phyloP scores from a whole-genome alignment of 2,888 invertebrate genomes.

The Tenthredo mesomela region DNA sequence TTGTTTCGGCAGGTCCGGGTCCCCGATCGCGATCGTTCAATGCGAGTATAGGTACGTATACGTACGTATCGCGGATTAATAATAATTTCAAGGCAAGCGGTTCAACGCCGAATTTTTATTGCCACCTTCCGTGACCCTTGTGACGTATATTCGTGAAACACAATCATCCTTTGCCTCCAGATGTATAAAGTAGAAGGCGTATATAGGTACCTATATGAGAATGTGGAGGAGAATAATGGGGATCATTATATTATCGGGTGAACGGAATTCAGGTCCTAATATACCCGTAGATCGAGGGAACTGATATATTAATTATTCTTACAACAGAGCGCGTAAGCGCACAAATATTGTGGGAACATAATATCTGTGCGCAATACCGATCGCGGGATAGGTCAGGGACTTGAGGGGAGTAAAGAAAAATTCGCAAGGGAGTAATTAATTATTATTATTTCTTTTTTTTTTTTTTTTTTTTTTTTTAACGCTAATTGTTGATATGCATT shows the following conservation, averaged over 20 bases:
- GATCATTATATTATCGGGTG: background rate
- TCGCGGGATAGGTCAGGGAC: slow-evolving; percentile 35
- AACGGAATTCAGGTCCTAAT: background rate
- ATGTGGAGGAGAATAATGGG: background rate
- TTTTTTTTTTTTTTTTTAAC: too few species aligned
- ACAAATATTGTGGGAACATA: background rate
- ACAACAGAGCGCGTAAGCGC: background rate
- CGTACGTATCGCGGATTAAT: background rate
- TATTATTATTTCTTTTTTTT: too few species aligned
- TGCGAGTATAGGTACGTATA: too few species aligned
- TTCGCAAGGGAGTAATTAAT: background rate
- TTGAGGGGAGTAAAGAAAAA: background rate
- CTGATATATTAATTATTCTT: background rate
- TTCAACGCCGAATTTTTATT: slow-evolving; percentile 24
- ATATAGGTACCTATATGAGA: background rate
- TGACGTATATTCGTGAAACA: background rate
- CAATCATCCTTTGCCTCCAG: background rate
- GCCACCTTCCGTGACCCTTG: slow-evolving; percentile 18
- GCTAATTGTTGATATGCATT: too few species aligned
- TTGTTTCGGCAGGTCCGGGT: slow-evolving; percentile 51
- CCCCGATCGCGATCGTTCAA: slow-evolving; percentile 23
- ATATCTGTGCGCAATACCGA: background rate
- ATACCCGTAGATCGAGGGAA: background rate
- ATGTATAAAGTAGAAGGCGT: background rate
- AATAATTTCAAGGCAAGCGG: slow-evolving; percentile 25